Percentiles rank a stretch among this genome's conserved stretches.
phyloP scores from a whole-genome alignment of 2,888 invertebrate genomes.

The Apamea monoglypha region DNA sequence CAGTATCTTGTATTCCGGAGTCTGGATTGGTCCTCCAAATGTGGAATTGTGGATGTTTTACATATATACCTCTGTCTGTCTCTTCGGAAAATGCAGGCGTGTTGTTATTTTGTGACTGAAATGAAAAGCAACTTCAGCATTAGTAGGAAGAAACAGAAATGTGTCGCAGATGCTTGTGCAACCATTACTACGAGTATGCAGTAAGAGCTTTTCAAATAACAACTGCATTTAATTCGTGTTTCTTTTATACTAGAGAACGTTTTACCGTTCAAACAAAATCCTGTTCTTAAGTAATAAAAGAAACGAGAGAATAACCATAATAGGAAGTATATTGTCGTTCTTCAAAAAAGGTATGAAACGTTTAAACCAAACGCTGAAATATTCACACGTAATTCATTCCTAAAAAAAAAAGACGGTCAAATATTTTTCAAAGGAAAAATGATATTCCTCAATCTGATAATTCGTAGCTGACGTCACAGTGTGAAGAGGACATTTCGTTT shows the following conservation, averaged over 20 bases:
- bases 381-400: not conserved
- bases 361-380: not conserved
- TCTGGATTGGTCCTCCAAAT: not conserved
- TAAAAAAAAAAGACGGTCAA: conserved; percentile 11
- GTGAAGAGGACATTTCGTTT: conserved; percentile 15
- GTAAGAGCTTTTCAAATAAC: conserved; percentile 28
- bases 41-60: not conserved
- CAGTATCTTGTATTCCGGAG: not conserved
- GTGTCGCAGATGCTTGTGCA: conserved; percentile 10
- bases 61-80: not conserved
- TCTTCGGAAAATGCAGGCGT: not conserved
- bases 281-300: not conserved
- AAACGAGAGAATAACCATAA: not conserved
- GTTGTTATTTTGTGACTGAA: not conserved
- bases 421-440: not conserved
- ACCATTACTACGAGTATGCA: conserved; percentile 25
- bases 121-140: conserved; percentile 4
- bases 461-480: not conserved
- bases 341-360: not conserved
- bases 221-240: conserved; percentile 21
- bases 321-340: not conserved
- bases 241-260: not conserved
- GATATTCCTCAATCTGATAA: conserved; percentile 16
- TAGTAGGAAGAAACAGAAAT: not conserved
- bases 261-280: not conserved